These are phyloP conservation scores for Carterocephalus palaemon DNA, from an alignment of 2,888 invertebrate species.

Conservation along the genomic window DNA sequence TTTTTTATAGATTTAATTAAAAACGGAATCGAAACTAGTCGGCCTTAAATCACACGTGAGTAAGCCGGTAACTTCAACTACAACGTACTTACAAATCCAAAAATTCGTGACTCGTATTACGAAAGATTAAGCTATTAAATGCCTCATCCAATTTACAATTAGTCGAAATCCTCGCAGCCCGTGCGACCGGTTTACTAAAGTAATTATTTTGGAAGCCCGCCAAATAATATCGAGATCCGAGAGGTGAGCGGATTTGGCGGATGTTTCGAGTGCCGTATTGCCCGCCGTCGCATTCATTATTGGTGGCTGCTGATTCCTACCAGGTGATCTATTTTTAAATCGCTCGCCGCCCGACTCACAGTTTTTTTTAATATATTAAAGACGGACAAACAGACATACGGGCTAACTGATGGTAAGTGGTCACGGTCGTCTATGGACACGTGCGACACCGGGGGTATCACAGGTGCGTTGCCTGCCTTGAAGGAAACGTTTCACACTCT, in stretches of 20 bases:
- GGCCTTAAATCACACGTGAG: too few relatives aligned
- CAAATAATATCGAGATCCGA: slow-evolving; percentile 62
- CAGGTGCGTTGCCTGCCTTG: too few relatives aligned
- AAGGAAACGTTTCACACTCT: too few relatives aligned
- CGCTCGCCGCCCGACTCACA: not conserved
- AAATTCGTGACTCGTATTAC: too few relatives aligned
- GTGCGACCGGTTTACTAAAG: slow-evolving; percentile 63
- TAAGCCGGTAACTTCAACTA: too few relatives aligned
- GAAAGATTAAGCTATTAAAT: slow-evolving; percentile 18
- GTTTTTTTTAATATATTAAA: slow-evolving; percentile 2
- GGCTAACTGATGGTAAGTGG: too few relatives aligned
- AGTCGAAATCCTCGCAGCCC: slow-evolving; percentile 28
- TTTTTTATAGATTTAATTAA: too few relatives aligned
- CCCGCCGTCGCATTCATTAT: slow-evolving; percentile 19
- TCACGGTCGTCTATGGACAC: too few relatives aligned
- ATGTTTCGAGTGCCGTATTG: slow-evolving; percentile 10
- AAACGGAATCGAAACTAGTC: not conserved
- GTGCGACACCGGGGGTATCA: too few relatives aligned
- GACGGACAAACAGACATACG: too few relatives aligned
- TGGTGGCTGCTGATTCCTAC: slow-evolving; percentile 1
- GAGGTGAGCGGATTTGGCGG: slow-evolving; percentile 59
- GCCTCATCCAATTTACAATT: slow-evolving; percentile 39
- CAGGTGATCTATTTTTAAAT: not conserved
- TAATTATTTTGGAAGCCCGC: slow-evolving; percentile 72
- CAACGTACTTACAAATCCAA: too few relatives aligned